Evolutionary conservation across 2,797 vertebrate genomes (phyloP).

Genomic region (Sparidentex hasta): DNA sequence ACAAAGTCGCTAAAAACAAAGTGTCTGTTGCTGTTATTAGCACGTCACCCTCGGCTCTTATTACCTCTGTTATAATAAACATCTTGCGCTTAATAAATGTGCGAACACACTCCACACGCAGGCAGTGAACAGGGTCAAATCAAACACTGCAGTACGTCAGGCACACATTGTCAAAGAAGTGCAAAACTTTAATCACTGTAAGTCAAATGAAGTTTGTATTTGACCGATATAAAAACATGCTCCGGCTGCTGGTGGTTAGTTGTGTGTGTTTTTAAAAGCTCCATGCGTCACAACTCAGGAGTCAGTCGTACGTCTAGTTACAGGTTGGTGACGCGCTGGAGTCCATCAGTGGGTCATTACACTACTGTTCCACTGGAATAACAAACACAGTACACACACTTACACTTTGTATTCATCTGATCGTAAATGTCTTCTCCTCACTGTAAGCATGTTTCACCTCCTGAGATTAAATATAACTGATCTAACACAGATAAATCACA

Average conservation of each 20-base stretch:
- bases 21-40: slow-evolving; percentile 7
- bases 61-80: background rate
- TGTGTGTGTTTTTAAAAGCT: slow-evolving; percentile 61
- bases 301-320: slow-evolving; percentile 68
- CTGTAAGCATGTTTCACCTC: background rate
- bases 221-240: slow-evolving; percentile 64
- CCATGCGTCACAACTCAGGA: slow-evolving; percentile 77
- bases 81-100: slow-evolving; percentile 36
- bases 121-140: slow-evolving; percentile 62
- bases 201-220: background rate
- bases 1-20: background rate
- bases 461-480: background rate
- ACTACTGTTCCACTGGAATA: slow-evolving; percentile 80
- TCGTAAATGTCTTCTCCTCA: background rate
- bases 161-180: slow-evolving; percentile 29
- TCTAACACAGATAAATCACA: background rate
- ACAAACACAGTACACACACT: slow-evolving; percentile 60
- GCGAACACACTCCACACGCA: slow-evolving; percentile 73
- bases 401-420: background rate
- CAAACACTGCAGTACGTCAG: background rate
- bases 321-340: slow-evolving; percentile 66
- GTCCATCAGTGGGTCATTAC: slow-evolving; percentile 73
- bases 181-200: background rate
- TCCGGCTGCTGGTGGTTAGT: slow-evolving; percentile 69
- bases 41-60: background rate